Base-by-base conservation (phyloP, 2,888 invertebrate species). In the Cremastinae sp. region DNA sequence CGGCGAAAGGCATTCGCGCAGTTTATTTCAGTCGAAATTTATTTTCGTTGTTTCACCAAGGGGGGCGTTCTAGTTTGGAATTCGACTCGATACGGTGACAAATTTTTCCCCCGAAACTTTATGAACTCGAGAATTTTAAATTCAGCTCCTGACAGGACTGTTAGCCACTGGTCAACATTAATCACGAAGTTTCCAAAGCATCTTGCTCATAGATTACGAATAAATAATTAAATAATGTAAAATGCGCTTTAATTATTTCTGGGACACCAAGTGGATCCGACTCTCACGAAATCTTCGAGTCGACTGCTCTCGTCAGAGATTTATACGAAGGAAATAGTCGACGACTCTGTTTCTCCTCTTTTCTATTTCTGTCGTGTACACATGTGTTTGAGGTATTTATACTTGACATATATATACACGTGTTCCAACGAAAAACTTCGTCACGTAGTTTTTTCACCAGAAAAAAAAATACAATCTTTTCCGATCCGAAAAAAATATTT, bases 1-100 rank as follows among this genome's bases (percentile, higher is more conserved):
- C 62, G 14, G 53, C 66, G 56, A 59, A 18, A 58, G 66, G 56
- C 45, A 72, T 68, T 49, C 59, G 43, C 47, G 75, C 14, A 61
- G 61, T 75, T 28, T 75, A 75, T 75, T 75, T 75, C 49, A 68
- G 62, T 61, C 71, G 37, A 43, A 22, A 75, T 66, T 75, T 72
- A 68, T 75, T 75, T 68, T 75, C 62, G 75, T 62, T 56, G 56
- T 62, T 71, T 35, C 66, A 65, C 72, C 39, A 49, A 39, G 28
- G 58, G 37, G 61, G 22, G 61, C 47, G 49, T 28, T 16, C 9
- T 55, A 41, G 61, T 10, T 14, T 58, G 16, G 47, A 71, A 65
- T 58, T 59, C 10, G 22, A 51, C 53, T 62, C 28, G 28, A 28
- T 28, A 28, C 28, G 28, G 28, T 28, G 28, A 28, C 28, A 28